These are phyloP conservation scores for Drosophila rellima DNA, from an alignment of 2,888 invertebrate species.

Conservation along the genomic window DNA sequence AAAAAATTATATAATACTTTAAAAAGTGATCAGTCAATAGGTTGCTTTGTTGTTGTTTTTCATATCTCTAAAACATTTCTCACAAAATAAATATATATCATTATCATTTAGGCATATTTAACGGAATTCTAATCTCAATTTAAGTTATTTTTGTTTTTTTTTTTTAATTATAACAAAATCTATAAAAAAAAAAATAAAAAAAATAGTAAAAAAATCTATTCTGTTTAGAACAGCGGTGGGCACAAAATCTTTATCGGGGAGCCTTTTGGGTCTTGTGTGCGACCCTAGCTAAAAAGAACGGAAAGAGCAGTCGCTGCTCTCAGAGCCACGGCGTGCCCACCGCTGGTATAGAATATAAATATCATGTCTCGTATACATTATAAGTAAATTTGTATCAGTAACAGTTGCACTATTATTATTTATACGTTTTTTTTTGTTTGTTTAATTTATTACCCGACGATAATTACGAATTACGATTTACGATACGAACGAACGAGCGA, in stretches of 20 bases:
- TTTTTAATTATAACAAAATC: conserved; percentile 37
- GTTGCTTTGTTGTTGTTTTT: conserved; percentile 56
- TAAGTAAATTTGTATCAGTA: conserved; percentile 74
- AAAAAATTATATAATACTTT: conserved; percentile 79
- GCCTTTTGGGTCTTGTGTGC: too few species aligned
- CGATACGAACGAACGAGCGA: conserved; percentile 82
- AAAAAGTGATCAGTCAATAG: conserved; percentile 77
- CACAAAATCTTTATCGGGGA: too few species aligned
- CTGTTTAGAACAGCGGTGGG: too few species aligned
- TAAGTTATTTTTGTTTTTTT: not conserved
- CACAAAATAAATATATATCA: conserved; percentile 68
- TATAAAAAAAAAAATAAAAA: conserved; percentile 23
- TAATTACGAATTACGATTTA: conserved; percentile 51
- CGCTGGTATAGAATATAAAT: conserved; percentile 60
- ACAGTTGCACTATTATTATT: conserved; percentile 75
- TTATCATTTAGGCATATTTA: conserved; percentile 34
- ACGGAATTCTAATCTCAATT: conserved; percentile 68
- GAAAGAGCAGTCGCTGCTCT: too few species aligned
- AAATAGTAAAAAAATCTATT: conserved; percentile 50
- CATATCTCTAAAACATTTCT: conserved; percentile 31
- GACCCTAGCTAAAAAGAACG: too few species aligned
- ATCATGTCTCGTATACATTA: conserved; percentile 59
- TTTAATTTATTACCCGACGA: conserved; percentile 65
- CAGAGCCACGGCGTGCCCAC: too few species aligned
- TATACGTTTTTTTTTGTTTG: conserved; percentile 45